Evolutionary conservation across 2,113 vertebrate genomes (phyloP).

Genomic region (Oreochromis niloticus): DNA sequence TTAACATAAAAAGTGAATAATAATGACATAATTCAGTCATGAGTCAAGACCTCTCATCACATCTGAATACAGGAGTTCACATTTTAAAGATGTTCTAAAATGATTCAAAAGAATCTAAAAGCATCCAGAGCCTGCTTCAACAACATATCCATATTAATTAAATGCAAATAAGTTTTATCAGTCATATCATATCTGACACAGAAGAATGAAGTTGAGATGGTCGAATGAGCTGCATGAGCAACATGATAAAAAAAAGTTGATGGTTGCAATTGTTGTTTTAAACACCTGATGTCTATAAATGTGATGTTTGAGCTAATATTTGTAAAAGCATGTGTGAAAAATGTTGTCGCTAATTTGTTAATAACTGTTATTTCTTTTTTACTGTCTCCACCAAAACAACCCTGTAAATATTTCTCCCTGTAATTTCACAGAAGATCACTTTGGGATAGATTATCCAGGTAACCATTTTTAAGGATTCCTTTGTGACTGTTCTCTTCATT

Average conservation of each 20-base stretch:
- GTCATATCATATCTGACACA: background rate
- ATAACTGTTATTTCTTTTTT: background rate
- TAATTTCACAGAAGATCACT: conserved; percentile 18
- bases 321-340: background rate
- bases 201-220: background rate
- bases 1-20: background rate
- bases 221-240: background rate
- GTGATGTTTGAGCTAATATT: background rate
- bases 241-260: background rate
- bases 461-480: background rate
- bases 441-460: conserved; percentile 38
- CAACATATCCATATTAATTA: background rate
- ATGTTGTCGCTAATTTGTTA: background rate
- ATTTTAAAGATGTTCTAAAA: background rate
- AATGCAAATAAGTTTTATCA: background rate
- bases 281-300: background rate
- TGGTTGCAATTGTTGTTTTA: background rate
- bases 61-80: background rate
- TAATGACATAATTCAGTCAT: background rate
- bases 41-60: background rate
- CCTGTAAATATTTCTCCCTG: background rate
- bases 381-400: background rate
- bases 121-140: background rate
- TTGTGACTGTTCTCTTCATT: background rate
- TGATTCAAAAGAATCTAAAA: background rate